phyloP scores from a whole-genome alignment of 2,888 invertebrate species.

The Bombylius major region DNA sequence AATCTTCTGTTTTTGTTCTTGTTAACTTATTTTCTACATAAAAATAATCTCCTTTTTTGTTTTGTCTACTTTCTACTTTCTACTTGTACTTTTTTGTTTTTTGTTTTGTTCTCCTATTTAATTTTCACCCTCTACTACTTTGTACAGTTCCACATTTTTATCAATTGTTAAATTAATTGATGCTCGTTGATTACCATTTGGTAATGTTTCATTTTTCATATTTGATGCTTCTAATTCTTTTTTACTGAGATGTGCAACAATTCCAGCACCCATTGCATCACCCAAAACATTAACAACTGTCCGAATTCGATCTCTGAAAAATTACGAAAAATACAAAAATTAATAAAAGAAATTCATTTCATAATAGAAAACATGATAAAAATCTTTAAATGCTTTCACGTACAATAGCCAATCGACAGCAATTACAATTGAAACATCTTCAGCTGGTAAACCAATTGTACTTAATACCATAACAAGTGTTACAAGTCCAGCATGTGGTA shows the following conservation, averaged over 20 bases:
- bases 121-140: neutral
- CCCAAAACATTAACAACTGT: conserved; percentile 60
- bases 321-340: conserved; percentile 1
- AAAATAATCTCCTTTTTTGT: no score
- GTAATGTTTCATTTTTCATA: neutral
- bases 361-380: no score
- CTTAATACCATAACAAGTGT: conserved; percentile 66
- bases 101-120: no score
- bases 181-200: neutral
- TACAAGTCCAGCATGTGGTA: conserved; percentile 65
- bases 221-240: conserved; percentile 36
- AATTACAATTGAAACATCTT: conserved; percentile 52
- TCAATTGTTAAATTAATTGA: neutral
- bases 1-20: neutral
- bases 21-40: no score
- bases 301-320: conserved; percentile 42
- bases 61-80: no score
- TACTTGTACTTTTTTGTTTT: no score
- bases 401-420: conserved; percentile 60
- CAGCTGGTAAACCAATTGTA: conserved; percentile 54
- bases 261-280: conserved; percentile 61
- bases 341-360: no score
- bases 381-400: conserved; percentile 25
- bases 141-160: neutral
- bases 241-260: conserved; percentile 52